These are phyloP conservation scores for Arizona elegans DNA, from an alignment of 2,113 vertebrate species.

Conservation along the genomic window DNA sequence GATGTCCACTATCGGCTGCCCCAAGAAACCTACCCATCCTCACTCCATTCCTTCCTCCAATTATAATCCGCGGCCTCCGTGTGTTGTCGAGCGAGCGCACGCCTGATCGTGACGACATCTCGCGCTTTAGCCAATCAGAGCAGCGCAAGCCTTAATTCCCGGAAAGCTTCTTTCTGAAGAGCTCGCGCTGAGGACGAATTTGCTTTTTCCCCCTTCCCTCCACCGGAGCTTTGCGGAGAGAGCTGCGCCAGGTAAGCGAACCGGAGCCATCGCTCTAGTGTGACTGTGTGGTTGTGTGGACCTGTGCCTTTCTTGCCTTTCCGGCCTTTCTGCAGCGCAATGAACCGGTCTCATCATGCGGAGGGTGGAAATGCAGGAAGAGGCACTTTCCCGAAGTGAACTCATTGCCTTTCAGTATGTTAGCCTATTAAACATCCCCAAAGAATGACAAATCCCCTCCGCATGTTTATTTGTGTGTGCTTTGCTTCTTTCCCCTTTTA, in stretches of 20 bases:
- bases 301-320: background rate
- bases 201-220: too few relatives aligned
- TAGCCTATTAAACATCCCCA: background rate
- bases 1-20: constrained; percentile 37
- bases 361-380: background rate
- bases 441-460: background rate
- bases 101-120: background rate
- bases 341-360: background rate
- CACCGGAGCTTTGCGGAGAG: accelerated
- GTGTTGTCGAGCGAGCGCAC: background rate
- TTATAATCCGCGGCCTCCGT: accelerated
- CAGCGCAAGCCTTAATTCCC: background rate
- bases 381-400: background rate
- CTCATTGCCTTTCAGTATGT: background rate
- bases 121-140: background rate
- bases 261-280: background rate
- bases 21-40: constrained; percentile 65
- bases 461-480: background rate
- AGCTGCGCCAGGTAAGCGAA: background rate
- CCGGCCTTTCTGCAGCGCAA: background rate
- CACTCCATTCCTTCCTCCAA: too few relatives aligned
- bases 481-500: background rate
- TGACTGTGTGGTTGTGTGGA: background rate
- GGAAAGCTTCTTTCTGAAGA: background rate
- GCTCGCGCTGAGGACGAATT: too few relatives aligned